Evolutionary conservation across 2,113 vertebrate species (phyloP), one percentile per base, ranked within the genome.

Genomic region (Cichladusa arquata): DNA sequence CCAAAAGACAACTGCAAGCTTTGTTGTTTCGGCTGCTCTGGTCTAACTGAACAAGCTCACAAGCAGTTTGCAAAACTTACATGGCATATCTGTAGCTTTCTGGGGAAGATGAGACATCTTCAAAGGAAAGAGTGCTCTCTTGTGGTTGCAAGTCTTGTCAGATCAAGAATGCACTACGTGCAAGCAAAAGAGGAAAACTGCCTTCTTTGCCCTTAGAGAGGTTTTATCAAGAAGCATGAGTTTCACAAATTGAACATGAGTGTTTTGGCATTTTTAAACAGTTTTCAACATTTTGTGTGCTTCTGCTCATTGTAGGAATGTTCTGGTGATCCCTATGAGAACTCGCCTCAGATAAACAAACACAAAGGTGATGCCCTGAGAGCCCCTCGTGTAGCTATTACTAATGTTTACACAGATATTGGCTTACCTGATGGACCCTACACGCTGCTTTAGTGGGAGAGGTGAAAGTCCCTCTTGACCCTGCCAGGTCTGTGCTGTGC

Each of bases 111-210:
- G 94, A 96, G 93, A 88, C 57, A 88, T 96, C 96, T 96, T 97
- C 95, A 97, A 97, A 97, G 97, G 79, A 70, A 96, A 98, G 94
- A 95, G 95, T 97, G 98, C 98, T 97, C 97, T 96, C 98, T 98
- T 97, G 98, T 97, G 98, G 98, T 96, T 98, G 92, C 69, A 95
- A 92, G 79, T 90, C 88, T 60, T 92, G 94, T 97, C 95, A 95
- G 92, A 95, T 85, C 82, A 95, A 93, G 88, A 92, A 86, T 40
- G 57, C 19, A 44, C 26, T 53, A 70, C 1, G 7, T 72, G 71
- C 88, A 67, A 81, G 56, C 19, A 5, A 42, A 74, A 47, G 54
- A 76, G 25, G 40, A 69, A 76, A 93, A 71, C 74, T 58, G 57
- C 31, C 84, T 91, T 61, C 40, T 88, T 64, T 0, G 1, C 54